Conservation (phyloP, 2,888 invertebrate genomes). For the Sarcophaga variegata region DNA sequence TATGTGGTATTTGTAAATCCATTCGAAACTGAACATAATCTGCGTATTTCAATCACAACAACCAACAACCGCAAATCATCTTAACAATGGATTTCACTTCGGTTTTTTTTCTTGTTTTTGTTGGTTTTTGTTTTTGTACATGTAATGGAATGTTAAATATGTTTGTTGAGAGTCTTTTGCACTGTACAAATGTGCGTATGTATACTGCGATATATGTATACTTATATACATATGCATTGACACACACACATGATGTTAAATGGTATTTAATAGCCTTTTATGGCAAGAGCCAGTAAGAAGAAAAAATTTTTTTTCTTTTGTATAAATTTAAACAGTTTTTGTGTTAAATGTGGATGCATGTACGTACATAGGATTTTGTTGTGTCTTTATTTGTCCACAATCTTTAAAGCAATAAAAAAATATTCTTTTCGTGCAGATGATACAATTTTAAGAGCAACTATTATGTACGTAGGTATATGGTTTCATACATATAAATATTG, state of each 20-base stretch:
- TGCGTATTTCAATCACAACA: conserved; percentile 30
- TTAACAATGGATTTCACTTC: conserved; percentile 17
- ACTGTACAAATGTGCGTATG: neutral
- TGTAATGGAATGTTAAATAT: conserved; percentile 28
- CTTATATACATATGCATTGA: neutral
- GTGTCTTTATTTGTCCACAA: too few relatives aligned
- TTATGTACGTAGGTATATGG: too few relatives aligned
- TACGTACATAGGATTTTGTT: too few relatives aligned
- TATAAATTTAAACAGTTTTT: neutral
- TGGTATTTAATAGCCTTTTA: conserved; percentile 21
- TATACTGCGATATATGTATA: neutral
- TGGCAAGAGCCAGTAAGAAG: neutral
- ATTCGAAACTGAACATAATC: conserved; percentile 14
- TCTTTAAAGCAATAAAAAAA: too few relatives aligned
- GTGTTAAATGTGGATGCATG: too few relatives aligned
- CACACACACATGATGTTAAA: conserved; percentile 33
- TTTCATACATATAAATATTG: too few relatives aligned
- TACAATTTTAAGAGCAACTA: too few relatives aligned
- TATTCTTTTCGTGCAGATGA: too few relatives aligned
- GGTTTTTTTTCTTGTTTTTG: too few relatives aligned
- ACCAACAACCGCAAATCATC: conserved; percentile 29
- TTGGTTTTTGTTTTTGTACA: neutral
- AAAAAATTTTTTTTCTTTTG: neutral
- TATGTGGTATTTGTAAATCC: conserved; percentile 13
- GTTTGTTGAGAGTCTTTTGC: conserved; percentile 4